These are phyloP conservation scores for Drosophila macrospina DNA, from an alignment of 2,888 invertebrate genomes.

Conservation along the genomic window DNA sequence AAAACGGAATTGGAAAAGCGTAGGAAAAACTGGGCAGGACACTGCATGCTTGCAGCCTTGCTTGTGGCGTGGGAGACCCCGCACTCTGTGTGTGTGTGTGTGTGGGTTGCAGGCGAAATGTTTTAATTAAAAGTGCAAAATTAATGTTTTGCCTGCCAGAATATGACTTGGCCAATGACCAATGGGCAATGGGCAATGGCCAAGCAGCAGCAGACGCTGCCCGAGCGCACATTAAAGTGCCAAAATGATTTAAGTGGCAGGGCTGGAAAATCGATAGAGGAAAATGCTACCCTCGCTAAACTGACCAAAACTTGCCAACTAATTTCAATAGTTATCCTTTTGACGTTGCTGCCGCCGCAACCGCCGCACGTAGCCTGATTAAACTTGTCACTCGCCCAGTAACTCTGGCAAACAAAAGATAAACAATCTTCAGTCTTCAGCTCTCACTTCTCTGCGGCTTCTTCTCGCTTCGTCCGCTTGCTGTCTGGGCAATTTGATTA, in stretches of 20 bases:
- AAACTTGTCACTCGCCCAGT: constrained; percentile 69
- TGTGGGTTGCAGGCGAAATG: constrained; percentile 53
- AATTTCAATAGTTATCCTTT: constrained; percentile 81
- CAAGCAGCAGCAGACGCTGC: background rate
- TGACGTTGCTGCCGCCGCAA: constrained; percentile 34
- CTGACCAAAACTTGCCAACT: constrained; percentile 61
- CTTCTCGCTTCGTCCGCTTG: background rate
- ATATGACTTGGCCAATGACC: constrained; percentile 46
- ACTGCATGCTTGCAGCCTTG: constrained; percentile 18
- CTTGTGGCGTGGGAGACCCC: no score
- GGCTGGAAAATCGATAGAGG: constrained; percentile 61
- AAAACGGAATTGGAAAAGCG: constrained; percentile 22
- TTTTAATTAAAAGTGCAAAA: constrained; percentile 81
- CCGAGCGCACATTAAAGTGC: constrained; percentile 65
- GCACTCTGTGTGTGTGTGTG: no score
- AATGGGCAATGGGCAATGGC: constrained; percentile 9
- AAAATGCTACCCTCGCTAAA: constrained; percentile 33
- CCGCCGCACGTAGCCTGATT: constrained; percentile 64
- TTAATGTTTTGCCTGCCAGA: constrained; percentile 66
- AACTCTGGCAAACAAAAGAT: constrained; percentile 71
- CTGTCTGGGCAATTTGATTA: constrained; percentile 78
- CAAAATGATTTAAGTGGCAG: constrained; percentile 71
- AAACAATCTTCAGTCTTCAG: constrained; percentile 63
- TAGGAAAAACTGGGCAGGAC: constrained; percentile 23
- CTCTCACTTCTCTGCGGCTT: no score